These are phyloP conservation scores for Epizoanthus ramosus DNA, from an alignment of 92 coral and sea anemone species.

Conservation along the genomic window DNA sequence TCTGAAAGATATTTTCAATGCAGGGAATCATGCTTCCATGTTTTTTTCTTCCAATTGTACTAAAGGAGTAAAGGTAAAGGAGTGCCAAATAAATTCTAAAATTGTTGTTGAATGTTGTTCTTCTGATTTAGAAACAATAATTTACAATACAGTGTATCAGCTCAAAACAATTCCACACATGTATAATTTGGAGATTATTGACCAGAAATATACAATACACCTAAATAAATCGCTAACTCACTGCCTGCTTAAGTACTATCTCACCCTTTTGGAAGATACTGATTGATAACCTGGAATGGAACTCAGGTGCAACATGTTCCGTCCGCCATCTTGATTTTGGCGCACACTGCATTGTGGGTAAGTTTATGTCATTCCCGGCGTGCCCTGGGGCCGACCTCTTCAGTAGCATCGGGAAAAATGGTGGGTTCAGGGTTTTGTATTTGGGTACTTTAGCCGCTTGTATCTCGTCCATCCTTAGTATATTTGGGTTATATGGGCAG, in stretches of 20 bases:
- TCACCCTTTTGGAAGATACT: not conserved
- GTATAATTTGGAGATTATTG: too few species aligned
- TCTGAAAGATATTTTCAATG: too few species aligned
- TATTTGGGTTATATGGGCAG: not conserved
- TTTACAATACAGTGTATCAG: too few species aligned
- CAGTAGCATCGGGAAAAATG: constrained; percentile 87
- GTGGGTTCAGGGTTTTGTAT: constrained; percentile 47
- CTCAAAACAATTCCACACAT: too few species aligned
- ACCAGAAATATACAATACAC: too few species aligned
- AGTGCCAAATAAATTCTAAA: too few species aligned
- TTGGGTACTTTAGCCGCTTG: constrained; percentile 35
- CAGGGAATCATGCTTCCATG: too few species aligned
- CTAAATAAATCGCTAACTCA: not conserved
- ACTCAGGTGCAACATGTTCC: not conserved
- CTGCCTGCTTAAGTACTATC: not conserved
- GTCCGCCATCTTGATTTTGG: constrained; percentile 66
- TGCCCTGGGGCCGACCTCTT: constrained; percentile 73
- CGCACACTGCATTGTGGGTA: constrained; percentile 67
- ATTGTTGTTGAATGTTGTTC: too few species aligned
- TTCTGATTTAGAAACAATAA: too few species aligned
- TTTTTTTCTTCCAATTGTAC: too few species aligned
- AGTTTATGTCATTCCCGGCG: constrained; percentile 50
- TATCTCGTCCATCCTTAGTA: constrained; percentile 62
- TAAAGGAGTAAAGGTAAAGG: too few species aligned
- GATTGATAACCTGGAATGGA: too few species aligned